Percentiles rank a stretch among this genome's conserved stretches.
These are phyloP conservation scores for Aphidius ervi DNA, from an alignment of 1,140 invertebrate genomes.

Conservation along the genomic window DNA sequence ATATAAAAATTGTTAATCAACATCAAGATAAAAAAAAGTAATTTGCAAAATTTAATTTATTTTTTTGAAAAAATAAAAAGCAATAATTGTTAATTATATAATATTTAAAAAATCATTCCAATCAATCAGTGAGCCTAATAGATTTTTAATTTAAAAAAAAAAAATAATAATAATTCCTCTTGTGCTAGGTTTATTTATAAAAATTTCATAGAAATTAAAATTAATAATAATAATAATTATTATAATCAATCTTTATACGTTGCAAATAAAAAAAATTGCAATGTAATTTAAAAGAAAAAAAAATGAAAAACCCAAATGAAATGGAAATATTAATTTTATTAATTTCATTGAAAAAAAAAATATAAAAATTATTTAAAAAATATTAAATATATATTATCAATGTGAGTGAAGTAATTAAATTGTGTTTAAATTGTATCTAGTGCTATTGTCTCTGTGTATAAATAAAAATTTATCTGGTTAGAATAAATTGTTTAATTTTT, in stretches of 20 bases:
- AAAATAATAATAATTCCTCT: too few species aligned
- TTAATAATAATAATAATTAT: background rate
- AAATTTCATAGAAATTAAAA: too few species aligned
- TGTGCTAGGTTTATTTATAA: too few species aligned
- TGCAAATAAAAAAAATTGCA: background rate
- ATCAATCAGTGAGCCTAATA: too few species aligned
- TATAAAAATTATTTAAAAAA: background rate
- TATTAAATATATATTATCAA: constrained; percentile 9
- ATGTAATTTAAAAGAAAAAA: background rate
- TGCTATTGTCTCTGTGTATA: constrained; percentile 20
- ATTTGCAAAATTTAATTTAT: too few species aligned
- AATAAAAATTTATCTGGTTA: constrained; percentile 12
- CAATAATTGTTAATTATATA: too few species aligned
- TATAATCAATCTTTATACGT: too few species aligned
- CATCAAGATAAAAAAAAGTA: too few species aligned
- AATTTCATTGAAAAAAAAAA: background rate
- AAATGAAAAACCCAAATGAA: background rate
- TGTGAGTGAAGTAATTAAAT: constrained; percentile 13
- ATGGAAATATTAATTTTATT: background rate
- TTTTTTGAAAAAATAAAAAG: too few species aligned
- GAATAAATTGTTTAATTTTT: background rate
- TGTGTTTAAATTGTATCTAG: constrained; percentile 17
- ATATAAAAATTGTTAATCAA: too few species aligned
- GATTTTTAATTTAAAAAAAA: too few species aligned
- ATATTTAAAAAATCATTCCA: too few species aligned